Evolutionary conservation across 2,113 vertebrate species (phyloP).

Genomic region (Rhombomys opimus): DNA sequence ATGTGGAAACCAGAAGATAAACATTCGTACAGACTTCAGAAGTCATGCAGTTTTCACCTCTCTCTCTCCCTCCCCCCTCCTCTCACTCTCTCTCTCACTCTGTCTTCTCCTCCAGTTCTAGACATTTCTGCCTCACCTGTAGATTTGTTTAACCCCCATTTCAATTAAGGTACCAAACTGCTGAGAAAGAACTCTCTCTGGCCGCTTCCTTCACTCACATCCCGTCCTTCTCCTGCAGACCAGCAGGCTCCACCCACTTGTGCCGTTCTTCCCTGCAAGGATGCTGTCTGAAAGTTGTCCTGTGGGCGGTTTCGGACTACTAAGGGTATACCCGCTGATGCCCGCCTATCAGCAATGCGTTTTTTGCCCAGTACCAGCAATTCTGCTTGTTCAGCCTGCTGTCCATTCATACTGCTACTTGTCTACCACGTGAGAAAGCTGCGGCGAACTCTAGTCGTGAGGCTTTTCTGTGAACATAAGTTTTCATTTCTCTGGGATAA

Average conservation of each 20-base stretch:
- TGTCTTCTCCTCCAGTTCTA: background rate
- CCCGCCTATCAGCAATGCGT: rapidly evolving
- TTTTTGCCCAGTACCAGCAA: too few species aligned
- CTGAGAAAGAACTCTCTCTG: background rate
- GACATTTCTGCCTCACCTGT: background rate
- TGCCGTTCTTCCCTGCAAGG: background rate
- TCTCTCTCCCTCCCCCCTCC: too few species aligned
- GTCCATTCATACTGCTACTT: background rate
- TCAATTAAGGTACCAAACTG: background rate
- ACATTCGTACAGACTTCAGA: background rate
- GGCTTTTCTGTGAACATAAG: background rate
- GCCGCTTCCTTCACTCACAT: background rate
- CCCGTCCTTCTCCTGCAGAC: background rate
- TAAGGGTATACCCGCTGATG: background rate
- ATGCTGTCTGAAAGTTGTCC: background rate
- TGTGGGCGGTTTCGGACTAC: too few species aligned
- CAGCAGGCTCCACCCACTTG: background rate
- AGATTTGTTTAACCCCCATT: background rate
- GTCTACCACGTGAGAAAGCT: background rate
- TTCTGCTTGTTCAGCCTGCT: background rate
- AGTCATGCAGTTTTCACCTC: background rate
- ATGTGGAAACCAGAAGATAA: background rate
- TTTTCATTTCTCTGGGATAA: background rate
- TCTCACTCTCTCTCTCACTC: background rate
- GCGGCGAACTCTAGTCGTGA: background rate